phyloP scores from a whole-genome alignment of 2,113 vertebrate species.

The Alexandromys fortis region DNA sequence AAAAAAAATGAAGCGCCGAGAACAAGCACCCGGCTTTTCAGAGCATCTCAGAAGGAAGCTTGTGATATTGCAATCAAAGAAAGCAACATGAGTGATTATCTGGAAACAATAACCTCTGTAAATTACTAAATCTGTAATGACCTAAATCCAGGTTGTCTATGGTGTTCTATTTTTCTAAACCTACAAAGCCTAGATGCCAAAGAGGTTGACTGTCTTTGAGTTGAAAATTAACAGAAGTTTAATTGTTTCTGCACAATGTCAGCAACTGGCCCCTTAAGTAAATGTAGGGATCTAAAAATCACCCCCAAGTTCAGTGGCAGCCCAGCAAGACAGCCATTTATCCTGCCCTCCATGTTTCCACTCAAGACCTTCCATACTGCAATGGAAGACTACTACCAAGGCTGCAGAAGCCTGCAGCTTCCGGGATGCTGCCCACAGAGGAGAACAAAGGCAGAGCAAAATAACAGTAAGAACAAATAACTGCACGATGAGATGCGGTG shows the following conservation, averaged over 20 bases:
- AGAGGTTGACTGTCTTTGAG: conserved; percentile 43
- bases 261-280: neutral
- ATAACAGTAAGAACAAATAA: conserved; percentile 11
- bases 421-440: conserved; percentile 48
- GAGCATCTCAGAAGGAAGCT: neutral
- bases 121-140: neutral
- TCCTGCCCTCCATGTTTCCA: neutral
- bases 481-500: neutral
- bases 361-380: conserved; percentile 34
- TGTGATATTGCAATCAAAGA: neutral
- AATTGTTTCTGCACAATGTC: neutral
- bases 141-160: conserved; percentile 12
- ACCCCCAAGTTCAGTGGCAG: neutral
- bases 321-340: fast-evolving
- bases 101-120: neutral
- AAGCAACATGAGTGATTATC: neutral
- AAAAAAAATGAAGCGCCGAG: neutral
- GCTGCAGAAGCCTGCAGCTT: conserved; percentile 36
- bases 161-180: neutral
- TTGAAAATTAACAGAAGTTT: conserved; percentile 6
- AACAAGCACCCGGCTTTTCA: neutral
- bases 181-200: neutral
- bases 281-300: neutral
- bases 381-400: conserved; percentile 59
- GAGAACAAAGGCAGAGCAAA: conserved; percentile 75